These are phyloP conservation scores for Idaea biselata DNA, from an alignment of 2,888 invertebrate genomes.

Conservation along the genomic window DNA sequence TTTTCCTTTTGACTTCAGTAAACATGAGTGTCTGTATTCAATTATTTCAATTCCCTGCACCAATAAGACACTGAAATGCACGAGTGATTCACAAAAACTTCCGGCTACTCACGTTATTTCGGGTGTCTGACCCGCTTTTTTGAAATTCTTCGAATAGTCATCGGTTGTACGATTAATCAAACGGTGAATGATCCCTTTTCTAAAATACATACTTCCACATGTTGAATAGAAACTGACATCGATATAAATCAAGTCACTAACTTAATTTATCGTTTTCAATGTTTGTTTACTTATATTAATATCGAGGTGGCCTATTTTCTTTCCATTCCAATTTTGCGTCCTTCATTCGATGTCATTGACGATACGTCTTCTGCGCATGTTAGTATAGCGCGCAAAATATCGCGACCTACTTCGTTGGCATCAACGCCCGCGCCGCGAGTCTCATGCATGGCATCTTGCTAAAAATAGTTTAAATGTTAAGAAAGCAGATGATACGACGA, in stretches of 20 bases:
- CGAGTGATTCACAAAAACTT: slow-evolving; percentile 57
- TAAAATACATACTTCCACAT: slow-evolving; percentile 31
- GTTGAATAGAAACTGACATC: slow-evolving; percentile 18
- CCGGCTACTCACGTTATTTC: slow-evolving; percentile 54
- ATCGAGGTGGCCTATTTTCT: slow-evolving; percentile 38
- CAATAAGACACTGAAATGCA: slow-evolving; percentile 43
- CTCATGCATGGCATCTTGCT: slow-evolving; percentile 50
- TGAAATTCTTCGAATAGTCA: slow-evolving; percentile 48
- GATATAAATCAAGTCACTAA: slow-evolving; percentile 35
- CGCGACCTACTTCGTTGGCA: slow-evolving; percentile 68
- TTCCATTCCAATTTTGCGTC: slow-evolving; percentile 33
- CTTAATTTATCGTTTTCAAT: slow-evolving; percentile 31
- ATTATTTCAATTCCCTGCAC: background rate
- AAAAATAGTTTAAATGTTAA: slow-evolving; percentile 63
- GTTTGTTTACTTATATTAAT: slow-evolving; percentile 33
- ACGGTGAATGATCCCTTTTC: slow-evolving; percentile 24
- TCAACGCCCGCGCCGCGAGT: slow-evolving; percentile 49
- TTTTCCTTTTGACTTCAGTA: background rate
- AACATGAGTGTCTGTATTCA: background rate
- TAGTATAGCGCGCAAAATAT: slow-evolving; percentile 49
- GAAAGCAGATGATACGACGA: slow-evolving; percentile 46
- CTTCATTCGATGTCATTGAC: slow-evolving; percentile 48
- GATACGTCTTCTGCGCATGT: slow-evolving; percentile 37
- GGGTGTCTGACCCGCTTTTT: slow-evolving; percentile 56
- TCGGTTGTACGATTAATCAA: slow-evolving; percentile 40